Percentiles rank a stretch among this genome's conserved stretches.
These are phyloP conservation scores for Pungitius pungitius DNA, from an alignment of 2,113 vertebrate species.

Conservation along the genomic window DNA sequence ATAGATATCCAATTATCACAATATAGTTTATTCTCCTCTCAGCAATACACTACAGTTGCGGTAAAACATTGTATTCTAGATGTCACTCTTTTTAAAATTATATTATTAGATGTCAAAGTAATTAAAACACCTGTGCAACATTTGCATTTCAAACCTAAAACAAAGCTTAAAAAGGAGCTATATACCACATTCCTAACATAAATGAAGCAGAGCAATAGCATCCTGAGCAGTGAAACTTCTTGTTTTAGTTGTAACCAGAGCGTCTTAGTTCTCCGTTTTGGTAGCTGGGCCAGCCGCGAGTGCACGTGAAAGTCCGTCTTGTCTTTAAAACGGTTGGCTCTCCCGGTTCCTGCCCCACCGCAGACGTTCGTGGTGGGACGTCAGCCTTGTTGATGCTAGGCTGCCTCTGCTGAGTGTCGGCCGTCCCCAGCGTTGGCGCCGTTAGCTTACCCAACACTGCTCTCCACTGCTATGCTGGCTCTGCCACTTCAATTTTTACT, in stretches of 20 bases:
- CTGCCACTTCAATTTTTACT: neutral
- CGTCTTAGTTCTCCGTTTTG: neutral
- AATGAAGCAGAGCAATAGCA: neutral
- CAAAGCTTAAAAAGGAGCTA: slow-evolving; percentile 4
- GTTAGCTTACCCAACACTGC: neutral
- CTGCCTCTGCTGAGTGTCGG: too few relatives aligned
- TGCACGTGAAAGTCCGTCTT: neutral
- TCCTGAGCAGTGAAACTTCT: neutral
- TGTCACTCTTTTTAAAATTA: slow-evolving; percentile 27
- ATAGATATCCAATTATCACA: neutral
- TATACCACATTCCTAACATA: neutral
- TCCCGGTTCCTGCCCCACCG: neutral
- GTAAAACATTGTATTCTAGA: neutral
- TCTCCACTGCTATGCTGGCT: neutral
- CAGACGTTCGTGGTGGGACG: too few relatives aligned
- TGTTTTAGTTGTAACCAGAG: neutral
- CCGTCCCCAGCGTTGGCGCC: neutral
- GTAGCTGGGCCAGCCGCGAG: neutral
- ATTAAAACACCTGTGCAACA: slow-evolving; percentile 52
- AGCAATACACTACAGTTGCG: neutral
- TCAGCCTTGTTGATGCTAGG: too few relatives aligned
- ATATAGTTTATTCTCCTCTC: slow-evolving; percentile 12
- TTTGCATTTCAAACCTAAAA: slow-evolving; percentile 44
- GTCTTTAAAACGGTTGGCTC: neutral
- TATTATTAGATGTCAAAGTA: slow-evolving; percentile 23